These are phyloP conservation scores for Notospermus geniculatus DNA, from an alignment of 1,140 invertebrate species.

Conservation along the genomic window DNA sequence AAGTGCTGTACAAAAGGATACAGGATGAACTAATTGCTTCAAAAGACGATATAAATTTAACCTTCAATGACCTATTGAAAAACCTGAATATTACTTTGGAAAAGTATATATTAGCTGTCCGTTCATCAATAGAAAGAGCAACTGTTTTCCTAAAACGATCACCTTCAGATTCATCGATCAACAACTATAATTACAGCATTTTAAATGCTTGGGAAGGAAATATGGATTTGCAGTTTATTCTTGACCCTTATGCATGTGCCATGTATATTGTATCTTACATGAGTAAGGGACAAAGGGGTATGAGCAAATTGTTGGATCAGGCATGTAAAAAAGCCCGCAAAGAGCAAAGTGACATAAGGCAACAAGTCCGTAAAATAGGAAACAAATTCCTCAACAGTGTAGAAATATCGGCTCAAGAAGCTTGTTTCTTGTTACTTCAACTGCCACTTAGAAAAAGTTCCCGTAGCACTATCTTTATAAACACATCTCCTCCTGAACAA, in stretches of 20 bases:
- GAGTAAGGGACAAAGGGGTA: conserved; percentile 9
- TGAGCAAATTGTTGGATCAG: conserved; percentile 14
- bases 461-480: conserved; percentile 23
- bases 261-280: conserved; percentile 2
- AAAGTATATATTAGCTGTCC: conserved; percentile 22
- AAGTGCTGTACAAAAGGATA: neutral
- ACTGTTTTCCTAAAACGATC: conserved; percentile 21
- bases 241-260: conserved; percentile 3
- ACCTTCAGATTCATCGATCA: conserved; percentile 16
- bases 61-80: conserved; percentile 13
- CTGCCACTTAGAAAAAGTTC: conserved; percentile 26
- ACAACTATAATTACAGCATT: conserved; percentile 20
- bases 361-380: conserved; percentile 22
- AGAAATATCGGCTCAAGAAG: conserved; percentile 28
- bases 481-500: conserved; percentile 26
- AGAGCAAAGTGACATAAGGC: conserved; percentile 24
- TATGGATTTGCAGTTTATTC: conserved; percentile 3
- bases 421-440: conserved; percentile 24
- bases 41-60: neutral
- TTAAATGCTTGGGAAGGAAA: conserved; percentile 22
- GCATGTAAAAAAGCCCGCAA: conserved; percentile 24
- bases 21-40: neutral
- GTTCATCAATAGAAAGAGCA: conserved; percentile 22
- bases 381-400: conserved; percentile 26
- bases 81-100: conserved; percentile 18